Base-by-base conservation (phyloP, 2,888 invertebrate genomes). In the Allygus modestus region DNA sequence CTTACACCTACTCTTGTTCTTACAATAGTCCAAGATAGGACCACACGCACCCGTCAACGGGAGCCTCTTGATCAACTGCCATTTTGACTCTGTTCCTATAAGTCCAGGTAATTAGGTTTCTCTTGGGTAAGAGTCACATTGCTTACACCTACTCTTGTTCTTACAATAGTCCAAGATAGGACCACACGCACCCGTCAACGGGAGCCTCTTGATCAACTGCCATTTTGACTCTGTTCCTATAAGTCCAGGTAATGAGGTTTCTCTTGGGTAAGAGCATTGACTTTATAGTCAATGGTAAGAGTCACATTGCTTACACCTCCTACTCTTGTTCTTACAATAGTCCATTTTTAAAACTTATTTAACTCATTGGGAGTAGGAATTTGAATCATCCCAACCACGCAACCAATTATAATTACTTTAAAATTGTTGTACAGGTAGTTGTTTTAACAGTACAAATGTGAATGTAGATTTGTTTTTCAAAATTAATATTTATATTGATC, bases 1-100 rank as follows among this genome's bases (percentile, higher is more conserved):
- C n/a, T n/a, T n/a, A n/a, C n/a, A n/a, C n/a, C n/a, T n/a, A n/a
- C 69, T 11, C 28, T 43, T 46, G 12, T 5, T 26, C 0, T 9
- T 81, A 28, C n/a, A 84, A 71, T 1, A 20, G 51, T n/a, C n/a
- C 0, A 90, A 90, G 85, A 87, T 93, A 69, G 89, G 90, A 26
- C 90, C 91, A 0, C 33, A 73, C 23, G 54, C 65, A 0, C 12
- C 26, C 20, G 86, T 85, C n/a, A 83, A 88, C 43, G 89, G 91
- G 85, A 87, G 88, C 43, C 86, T 93, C 0, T 89, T 93, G 84
- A 89, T 93, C 81, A 93, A 93, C 88, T 93, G 93, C 88, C 93
- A 93, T 88, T 93, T 91, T 88, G 93, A 93, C 88, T 90, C 92
- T 85, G 87, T 86, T 51, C 87, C 87, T 15, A 84, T 82, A 9